Percentiles rank a stretch among this genome's conserved stretches.
phyloP scores from a whole-genome alignment of 2,888 invertebrate genomes.

The Caradrina clavipalpis region DNA sequence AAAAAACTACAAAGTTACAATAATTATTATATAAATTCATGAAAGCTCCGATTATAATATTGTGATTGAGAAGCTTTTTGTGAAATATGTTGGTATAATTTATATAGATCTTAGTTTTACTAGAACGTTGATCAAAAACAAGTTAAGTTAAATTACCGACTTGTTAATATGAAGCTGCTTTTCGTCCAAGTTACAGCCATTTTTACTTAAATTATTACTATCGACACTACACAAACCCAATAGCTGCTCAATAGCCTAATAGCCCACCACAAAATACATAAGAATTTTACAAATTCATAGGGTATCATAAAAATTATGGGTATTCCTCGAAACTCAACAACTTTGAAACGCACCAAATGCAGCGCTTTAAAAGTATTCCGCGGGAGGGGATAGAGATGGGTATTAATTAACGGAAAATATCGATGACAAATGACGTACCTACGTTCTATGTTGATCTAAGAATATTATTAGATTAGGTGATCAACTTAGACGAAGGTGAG shows the following conservation, averaged over 20 bases:
- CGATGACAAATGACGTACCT: too few relatives aligned
- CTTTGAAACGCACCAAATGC: too few relatives aligned
- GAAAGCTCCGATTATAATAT: constrained; percentile 40
- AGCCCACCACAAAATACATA: too few relatives aligned
- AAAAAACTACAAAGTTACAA: not conserved
- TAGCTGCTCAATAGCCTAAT: not conserved
- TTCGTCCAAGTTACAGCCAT: not conserved
- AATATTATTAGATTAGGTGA: not conserved
- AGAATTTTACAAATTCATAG: too few relatives aligned
- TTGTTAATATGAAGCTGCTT: constrained; percentile 19
- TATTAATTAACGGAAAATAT: too few relatives aligned
- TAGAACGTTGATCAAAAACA: constrained; percentile 25
- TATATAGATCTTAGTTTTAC: constrained; percentile 33
- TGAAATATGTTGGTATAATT: constrained; percentile 40
- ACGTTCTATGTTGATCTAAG: too few relatives aligned
- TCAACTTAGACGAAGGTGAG: not conserved
- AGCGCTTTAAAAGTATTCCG: too few relatives aligned
- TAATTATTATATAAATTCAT: constrained; percentile 17
- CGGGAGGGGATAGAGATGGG: too few relatives aligned
- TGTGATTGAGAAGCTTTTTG: constrained; percentile 53
- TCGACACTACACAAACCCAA: not conserved
- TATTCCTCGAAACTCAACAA: too few relatives aligned
- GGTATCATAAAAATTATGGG: too few relatives aligned
- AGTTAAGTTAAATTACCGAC: constrained; percentile 1
- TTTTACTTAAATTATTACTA: not conserved